phyloP scores from a whole-genome alignment of 2,797 vertebrate species.

The Sphaeramia orbicularis region DNA sequence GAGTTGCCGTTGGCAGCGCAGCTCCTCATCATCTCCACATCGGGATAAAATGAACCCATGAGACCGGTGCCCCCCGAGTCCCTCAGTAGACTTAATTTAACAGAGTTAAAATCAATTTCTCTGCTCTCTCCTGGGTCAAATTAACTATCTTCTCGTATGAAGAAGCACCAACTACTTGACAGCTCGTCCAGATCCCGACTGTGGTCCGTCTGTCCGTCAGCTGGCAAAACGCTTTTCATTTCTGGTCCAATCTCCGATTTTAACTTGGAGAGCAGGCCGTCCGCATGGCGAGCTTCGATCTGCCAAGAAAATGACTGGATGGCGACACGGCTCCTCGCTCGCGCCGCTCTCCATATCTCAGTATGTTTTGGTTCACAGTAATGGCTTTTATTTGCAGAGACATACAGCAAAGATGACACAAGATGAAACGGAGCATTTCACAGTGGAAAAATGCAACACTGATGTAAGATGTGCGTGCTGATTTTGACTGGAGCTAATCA shows the following conservation, averaged over 20 bases:
- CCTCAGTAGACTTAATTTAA: constrained; percentile 78
- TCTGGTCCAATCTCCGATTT: constrained; percentile 49
- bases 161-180: constrained; percentile 64
- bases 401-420: constrained; percentile 38
- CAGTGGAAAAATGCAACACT: constrained; percentile 39
- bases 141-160: constrained; percentile 66
- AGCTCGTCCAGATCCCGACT: constrained; percentile 64
- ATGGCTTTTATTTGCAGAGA: constrained; percentile 64
- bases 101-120: constrained; percentile 79
- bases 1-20: constrained; percentile 65
- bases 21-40: constrained; percentile 75
- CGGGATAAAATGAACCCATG: constrained; percentile 68
- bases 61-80: constrained; percentile 62
- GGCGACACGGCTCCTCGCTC: constrained; percentile 4
- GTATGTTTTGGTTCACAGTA: constrained; percentile 48
- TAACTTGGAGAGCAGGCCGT: constrained; percentile 44
- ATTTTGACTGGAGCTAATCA: constrained; percentile 24
- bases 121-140: constrained; percentile 69
- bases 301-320: constrained; percentile 59
- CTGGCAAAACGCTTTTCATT: constrained; percentile 55
- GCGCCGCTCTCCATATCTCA: constrained; percentile 34
- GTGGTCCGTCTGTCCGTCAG: constrained; percentile 55
- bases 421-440: constrained; percentile 27
- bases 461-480: constrained; percentile 47
- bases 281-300: constrained; percentile 37